Conservation (phyloP, 1,140 invertebrate genomes). For the Sarcophaga bullata region DNA sequence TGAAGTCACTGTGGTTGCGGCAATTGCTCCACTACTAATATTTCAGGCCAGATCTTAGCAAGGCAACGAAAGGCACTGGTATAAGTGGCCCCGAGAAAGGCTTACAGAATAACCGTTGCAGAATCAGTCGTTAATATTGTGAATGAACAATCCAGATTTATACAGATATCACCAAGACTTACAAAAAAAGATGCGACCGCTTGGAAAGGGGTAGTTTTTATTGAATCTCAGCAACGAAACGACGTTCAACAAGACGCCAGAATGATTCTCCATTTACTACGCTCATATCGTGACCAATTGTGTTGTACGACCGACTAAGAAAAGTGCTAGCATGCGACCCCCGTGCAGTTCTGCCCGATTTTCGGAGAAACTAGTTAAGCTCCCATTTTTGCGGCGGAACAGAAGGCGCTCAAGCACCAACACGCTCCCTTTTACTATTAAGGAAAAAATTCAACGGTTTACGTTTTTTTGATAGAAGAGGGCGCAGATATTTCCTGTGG, state of each 20-base stretch:
- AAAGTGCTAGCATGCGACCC: too few relatives aligned
- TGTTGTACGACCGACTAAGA: background rate
- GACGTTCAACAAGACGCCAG: too few relatives aligned
- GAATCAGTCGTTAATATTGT: background rate
- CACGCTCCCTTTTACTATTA: background rate
- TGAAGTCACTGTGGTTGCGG: constrained; percentile 10
- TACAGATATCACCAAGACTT: background rate
- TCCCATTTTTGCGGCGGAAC: background rate
- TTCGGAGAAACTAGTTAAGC: background rate
- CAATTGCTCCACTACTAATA: background rate
- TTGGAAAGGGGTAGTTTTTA: too few relatives aligned
- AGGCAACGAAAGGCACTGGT: background rate
- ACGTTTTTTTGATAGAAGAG: background rate
- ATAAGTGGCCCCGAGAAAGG: background rate
- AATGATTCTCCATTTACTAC: too few relatives aligned
- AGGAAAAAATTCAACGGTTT: background rate
- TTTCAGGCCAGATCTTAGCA: background rate
- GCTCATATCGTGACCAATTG: too few relatives aligned
- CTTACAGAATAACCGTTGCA: background rate
- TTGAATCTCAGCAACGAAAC: too few relatives aligned
- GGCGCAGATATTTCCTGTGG: background rate
- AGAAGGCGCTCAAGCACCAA: background rate
- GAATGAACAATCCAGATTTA: background rate
- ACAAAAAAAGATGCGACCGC: too few relatives aligned
- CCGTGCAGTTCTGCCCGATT: background rate